phyloP scores from a whole-genome alignment of 1,140 invertebrate genomes.

The Aphidius ervi region DNA sequence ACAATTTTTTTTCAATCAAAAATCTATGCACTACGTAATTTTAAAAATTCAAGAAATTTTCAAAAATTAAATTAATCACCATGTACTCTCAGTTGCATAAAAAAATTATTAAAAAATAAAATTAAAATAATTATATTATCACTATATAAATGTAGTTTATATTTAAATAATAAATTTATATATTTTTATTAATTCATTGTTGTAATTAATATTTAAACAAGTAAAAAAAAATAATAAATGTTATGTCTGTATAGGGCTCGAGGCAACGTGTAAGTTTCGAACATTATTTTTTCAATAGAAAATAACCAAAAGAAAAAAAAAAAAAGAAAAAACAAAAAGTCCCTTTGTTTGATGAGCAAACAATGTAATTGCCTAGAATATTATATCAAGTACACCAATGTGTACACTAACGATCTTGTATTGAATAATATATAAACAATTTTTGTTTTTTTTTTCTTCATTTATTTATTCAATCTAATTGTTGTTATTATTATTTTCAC shows the following conservation, averaged over 20 bases:
- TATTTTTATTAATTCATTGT: too few relatives aligned
- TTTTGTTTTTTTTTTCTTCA: neutral
- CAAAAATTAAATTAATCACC: too few relatives aligned
- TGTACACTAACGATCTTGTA: too few relatives aligned
- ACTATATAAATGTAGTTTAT: too few relatives aligned
- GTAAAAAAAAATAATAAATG: neutral
- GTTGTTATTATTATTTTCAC: neutral
- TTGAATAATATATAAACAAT: neutral
- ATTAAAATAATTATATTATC: too few relatives aligned
- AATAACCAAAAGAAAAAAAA: conserved; percentile 28
- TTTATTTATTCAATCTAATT: neutral
- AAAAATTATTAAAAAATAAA: too few relatives aligned
- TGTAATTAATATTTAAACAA: too few relatives aligned
- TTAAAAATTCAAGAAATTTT: too few relatives aligned
- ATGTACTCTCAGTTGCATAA: too few relatives aligned
- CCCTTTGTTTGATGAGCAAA: conserved; percentile 54
- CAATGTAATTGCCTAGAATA: conserved; percentile 54
- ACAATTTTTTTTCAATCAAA: too few relatives aligned
- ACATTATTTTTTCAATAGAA: conserved; percentile 16
- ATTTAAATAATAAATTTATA: too few relatives aligned
- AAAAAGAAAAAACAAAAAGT: conserved; percentile 33
- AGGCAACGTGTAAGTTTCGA: conserved; percentile 16
- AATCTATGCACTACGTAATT: too few relatives aligned
- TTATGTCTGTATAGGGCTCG: conserved; percentile 14
- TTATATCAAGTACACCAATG: conserved; percentile 47